Conservation (phyloP, 2,113 vertebrate genomes). For the Aspiorhynchus laticeps region DNA sequence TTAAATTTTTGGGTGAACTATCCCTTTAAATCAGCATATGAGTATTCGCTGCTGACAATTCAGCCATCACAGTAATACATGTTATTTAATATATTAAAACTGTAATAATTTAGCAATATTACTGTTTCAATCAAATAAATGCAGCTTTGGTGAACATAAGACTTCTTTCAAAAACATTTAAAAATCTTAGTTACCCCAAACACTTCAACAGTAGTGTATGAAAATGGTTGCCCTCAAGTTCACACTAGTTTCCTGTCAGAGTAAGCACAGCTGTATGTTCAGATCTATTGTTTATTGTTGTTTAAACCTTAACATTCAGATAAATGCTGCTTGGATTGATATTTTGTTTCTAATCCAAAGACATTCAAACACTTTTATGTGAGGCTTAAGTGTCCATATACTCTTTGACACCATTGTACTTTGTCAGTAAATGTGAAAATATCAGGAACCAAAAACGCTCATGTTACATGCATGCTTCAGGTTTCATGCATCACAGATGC, state of each 20-base stretch:
- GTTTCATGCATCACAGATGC: conserved; percentile 2
- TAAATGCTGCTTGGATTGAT: background rate
- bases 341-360: conserved; percentile 21
- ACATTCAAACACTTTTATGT: background rate
- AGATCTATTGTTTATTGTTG: background rate
- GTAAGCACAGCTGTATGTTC: background rate
- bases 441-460: conserved; percentile 2
- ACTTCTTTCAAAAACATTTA: background rate
- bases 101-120: background rate
- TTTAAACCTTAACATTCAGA: background rate
- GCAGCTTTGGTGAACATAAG: background rate
- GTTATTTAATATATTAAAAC: background rate
- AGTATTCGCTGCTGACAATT: background rate
- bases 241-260: background rate
- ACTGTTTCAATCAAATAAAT: background rate
- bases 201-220: background rate
- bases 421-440: background rate
- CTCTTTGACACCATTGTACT: background rate
- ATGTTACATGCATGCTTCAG: background rate
- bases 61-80: background rate
- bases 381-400: conserved; percentile 15
- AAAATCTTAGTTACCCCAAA: background rate
- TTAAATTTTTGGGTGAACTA: too few relatives aligned
- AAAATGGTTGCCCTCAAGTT: background rate
- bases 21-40: background rate